A percentile compares a stretch with the other conserved stretches of the same genome.
Conservation (phyloP, 2,888 invertebrate species). For the Ectemnius cavifrons region DNA sequence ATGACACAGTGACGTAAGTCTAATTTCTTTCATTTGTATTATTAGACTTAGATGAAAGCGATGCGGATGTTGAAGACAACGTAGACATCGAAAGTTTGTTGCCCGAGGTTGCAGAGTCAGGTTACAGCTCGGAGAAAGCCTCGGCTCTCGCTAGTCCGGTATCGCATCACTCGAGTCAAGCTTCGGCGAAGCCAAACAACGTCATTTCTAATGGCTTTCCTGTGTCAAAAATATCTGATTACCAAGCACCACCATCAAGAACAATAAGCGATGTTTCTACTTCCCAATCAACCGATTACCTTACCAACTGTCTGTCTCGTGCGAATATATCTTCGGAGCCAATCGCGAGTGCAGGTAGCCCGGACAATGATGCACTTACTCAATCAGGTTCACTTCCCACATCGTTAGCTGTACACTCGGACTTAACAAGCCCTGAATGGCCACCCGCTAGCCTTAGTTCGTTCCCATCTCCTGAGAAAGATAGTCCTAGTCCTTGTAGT, state of each 20-base stretch:
- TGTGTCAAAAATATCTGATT: slow-evolving; percentile 9
- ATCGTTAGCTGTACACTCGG: slow-evolving; percentile 61
- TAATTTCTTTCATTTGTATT: background rate
- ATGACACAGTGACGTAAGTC: background rate
- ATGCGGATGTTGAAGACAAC: slow-evolving; percentile 91
- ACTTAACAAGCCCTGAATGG: slow-evolving; percentile 65
- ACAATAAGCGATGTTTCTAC: no score
- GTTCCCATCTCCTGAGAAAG: slow-evolving; percentile 77
- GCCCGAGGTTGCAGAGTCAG: slow-evolving; percentile 82
- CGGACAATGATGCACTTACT: slow-evolving; percentile 49
- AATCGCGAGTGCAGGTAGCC: slow-evolving; percentile 42
- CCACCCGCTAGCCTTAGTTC: slow-evolving; percentile 66
- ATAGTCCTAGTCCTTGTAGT: slow-evolving; percentile 77
- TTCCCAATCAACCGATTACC: slow-evolving; percentile 28
- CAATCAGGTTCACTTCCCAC: slow-evolving; percentile 51
- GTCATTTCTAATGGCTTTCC: slow-evolving; percentile 69
- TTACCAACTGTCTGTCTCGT: slow-evolving; percentile 48
- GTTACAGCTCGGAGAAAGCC: slow-evolving; percentile 83
- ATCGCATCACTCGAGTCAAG: background rate
- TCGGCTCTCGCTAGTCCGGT: slow-evolving; percentile 81
- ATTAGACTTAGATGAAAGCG: slow-evolving; percentile 82
- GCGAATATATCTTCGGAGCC: slow-evolving; percentile 53
- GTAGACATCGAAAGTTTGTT: slow-evolving; percentile 79
- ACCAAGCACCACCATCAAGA: no score
- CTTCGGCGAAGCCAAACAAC: background rate